Evolutionary conservation across 2,888 invertebrate species (phyloP), one percentile per base, ranked within the genome.

Genomic region (Amphipyra berbera): DNA sequence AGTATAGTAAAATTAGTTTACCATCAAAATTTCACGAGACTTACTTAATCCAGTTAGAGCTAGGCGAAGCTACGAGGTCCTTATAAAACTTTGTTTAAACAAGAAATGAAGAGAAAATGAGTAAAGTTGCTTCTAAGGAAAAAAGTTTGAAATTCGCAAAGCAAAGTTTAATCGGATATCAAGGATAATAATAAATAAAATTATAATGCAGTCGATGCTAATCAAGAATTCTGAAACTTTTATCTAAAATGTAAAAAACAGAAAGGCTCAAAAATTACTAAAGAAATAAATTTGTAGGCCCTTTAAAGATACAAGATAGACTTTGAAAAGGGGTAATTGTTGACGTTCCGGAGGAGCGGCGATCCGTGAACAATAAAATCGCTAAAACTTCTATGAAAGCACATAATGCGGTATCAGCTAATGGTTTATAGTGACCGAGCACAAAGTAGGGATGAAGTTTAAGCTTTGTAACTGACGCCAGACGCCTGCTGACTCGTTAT

Each of bases 21-120:
- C 81, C 84, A 88, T 90, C 86, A 87, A 89, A 88, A 90, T 89
- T 88, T 88, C 75, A 80, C 82, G 79, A 82, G 83, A 85, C 83
- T 89, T 88, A 75, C 84, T 85, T 89, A 90, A 93, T 93, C 85
- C 79, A 81, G 86, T 93, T 92, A 90, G 81, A 85, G 80, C 85
- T 88, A 88, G 81, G 83, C 82, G 83, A 83, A 84, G 87, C 82
- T 84, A 77, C 80, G 81, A 82, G 86, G 86, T 86, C 84, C 78
- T 83, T 76, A 74, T 70, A 68, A 82, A 91, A 91, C 86, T 91
- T 91, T 89, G 86, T 89, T 90, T 90, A 88, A 89, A 88, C 87
- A 88, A 89, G 88, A 88, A 86, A 86, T 88, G 86, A 87, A 79
- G 83, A 88, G 91, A 91, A 93, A 92, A 94, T 92, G 92, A 93